Evolutionary conservation across 92 coral and sea anemone species (phyloP), one percentile per base, ranked within the genome.

Genomic region (Blastomussa wellsi): DNA sequence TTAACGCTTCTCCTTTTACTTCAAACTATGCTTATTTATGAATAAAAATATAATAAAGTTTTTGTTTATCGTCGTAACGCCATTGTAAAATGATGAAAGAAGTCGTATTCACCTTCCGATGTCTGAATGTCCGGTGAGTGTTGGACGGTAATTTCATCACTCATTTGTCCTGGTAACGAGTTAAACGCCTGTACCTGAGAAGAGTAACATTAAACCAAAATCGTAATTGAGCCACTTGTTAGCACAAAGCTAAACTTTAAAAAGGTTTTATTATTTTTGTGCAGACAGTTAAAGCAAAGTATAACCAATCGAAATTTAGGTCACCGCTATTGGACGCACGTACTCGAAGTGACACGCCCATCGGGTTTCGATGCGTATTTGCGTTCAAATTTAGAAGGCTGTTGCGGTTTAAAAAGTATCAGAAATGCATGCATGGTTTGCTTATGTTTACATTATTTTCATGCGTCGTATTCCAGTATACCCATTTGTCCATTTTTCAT

Each of bases 141-240:
- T 15, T 90, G 90, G 15, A 94, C 92, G 1, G 92, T 94, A 16
- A 94, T 87, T 70, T 78, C 93, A 20, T 92, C 95, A 24, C 95
- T 92, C 89, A 78, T 80, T 53, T 88, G 86, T 55, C 98, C 98
- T 19, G 95, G 91, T 60, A 84, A 62, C 3, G 98, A 90, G 65
- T 93, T 94, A 84, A 85, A 92, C 22, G 95, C 98, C 76, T 92
- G 98, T 1, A 94, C 98, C 98, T 94, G 24, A 33, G 37, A 32
- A 77, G 19, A 62, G 60, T 26, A 39, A 52, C 4, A 19, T 24
- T 22, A 22, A 0, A 37, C 37, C 19, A 32, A 29, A 62, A 62
- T 24, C 31, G 7, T 62, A 62, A 32, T 26, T 65, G 57, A 13
- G 57, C 22, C 32, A 62, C 33, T 62, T 62, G 32, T 29, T 62